phyloP scores from a whole-genome alignment of 1,140 invertebrate species.

The Zaprionus gabonicus region DNA sequence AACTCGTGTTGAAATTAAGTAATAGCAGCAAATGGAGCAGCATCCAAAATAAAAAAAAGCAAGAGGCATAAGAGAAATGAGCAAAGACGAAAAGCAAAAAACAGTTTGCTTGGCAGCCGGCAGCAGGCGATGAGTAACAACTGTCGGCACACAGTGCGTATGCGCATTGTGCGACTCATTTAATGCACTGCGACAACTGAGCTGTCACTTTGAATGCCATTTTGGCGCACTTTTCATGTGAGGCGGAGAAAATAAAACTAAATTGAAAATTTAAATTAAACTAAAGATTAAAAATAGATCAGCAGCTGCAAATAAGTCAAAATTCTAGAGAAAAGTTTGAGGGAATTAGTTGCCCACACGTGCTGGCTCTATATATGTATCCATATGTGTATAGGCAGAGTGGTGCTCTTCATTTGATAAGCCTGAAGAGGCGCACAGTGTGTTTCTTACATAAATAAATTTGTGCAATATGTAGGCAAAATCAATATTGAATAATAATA shows the following conservation, averaged over 20 bases:
- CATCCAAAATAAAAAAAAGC: constrained; percentile 7
- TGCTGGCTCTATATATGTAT: not conserved
- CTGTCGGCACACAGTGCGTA: constrained; percentile 49
- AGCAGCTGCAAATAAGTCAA: not conserved
- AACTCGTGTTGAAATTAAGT: constrained; percentile 61
- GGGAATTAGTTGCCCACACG: not conserved
- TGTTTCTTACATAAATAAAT: constrained; percentile 17
- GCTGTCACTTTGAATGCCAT: constrained; percentile 6
- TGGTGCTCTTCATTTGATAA: constrained; percentile 6
- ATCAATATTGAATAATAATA: constrained; percentile 75
- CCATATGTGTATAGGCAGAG: not conserved
- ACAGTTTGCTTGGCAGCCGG: constrained; percentile 41
- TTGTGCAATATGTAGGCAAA: constrained; percentile 55
- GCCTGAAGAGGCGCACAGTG: not conserved
- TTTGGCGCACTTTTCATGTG: not conserved
- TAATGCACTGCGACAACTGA: constrained; percentile 5
- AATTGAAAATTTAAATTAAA: not conserved
- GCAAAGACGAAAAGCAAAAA: constrained; percentile 11
- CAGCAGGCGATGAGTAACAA: constrained; percentile 69
- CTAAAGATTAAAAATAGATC: not conserved
- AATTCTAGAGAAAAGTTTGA: not conserved
- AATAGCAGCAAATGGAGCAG: constrained; percentile 58
- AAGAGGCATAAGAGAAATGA: too few species aligned
- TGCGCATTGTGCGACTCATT: constrained; percentile 14
- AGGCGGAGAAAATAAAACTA: not conserved